Base-by-base conservation (phyloP, 2,888 invertebrate genomes). In the Cryptocephalus moraei region DNA sequence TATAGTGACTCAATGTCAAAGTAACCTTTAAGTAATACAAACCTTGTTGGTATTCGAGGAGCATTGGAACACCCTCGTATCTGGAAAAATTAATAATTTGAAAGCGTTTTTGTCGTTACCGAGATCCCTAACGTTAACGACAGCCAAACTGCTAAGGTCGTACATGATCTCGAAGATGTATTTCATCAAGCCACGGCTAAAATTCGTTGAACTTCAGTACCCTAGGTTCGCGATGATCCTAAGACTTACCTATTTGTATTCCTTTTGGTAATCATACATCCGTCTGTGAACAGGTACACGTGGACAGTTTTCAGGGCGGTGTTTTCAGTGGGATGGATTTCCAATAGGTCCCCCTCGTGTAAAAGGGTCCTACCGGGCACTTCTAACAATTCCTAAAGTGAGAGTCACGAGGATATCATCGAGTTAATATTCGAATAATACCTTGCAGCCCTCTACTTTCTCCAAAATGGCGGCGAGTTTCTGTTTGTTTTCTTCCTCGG, bases 11-110 rank as follows among this genome's bases (percentile, higher is more conserved):
- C 33, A 22, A 43, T 38, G 2, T 1, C 12, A 39, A 22, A 41
- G 11, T 22, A 2, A 22, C 6, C 22, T 22, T 22, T 22, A 22
- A 22, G 3, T 39, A 13, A 33, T 40, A 47, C 52, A 54, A 59
- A 68, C 70, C 61, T 72, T 72, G 44, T 60, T 65, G 57, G 84
- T 74, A 63, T 84, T 79, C 56, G 86, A 86, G 52, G 89, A 84
- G 61, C 92, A 91, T 65, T 93, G 91, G 69, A 92, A 93, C 42
- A 93, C 85, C 64, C 91, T 81, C 0, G 92, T 88, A 56, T 93
- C 92, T 14, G 95, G 94, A 64, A 94, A 94, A 45, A 91, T 92
- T 55, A 96, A 75, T 9, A 96, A 81, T 71, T 96, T 96, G 63
- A 96, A 93, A 4, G 92, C 91, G 70, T 93, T 84, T 67, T 91